Evolutionary conservation across 2,888 invertebrate species (phyloP), one percentile per base, ranked within the genome.

Genomic region (Sialis lutaria): DNA sequence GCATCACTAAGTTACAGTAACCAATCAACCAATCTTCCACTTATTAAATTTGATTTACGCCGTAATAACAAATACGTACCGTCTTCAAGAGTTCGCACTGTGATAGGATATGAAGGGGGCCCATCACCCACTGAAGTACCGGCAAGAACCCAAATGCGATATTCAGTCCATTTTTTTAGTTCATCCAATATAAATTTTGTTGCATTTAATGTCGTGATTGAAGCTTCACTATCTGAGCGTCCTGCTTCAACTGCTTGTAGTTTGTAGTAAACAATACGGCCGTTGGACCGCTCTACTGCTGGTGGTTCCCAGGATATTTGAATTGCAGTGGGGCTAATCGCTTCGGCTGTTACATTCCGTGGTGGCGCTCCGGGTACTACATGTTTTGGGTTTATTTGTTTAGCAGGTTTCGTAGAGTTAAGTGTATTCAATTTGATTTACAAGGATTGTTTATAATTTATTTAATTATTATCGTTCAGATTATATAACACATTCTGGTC

Each of bases 81-180:
- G 82, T 93, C 95, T 84, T 96, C 96, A 65, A 89, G 88, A 56
- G 96, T 96, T 74, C 85, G 84, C 60, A 92, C 84, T 60, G 82
- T 79, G 73, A 93, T 83, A 53, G 91, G 90, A 68, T 83, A 84
- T 57, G 92, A 92, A 60, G 83, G 79, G 53, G 88, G 96, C 53
- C 97, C 96, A 69, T 93, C 92, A 62, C 97, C 97, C 56, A 95
- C 90, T 60, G 82, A 83, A 58, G 96, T 97, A 61, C 92, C 92
- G 54, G 96, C 96, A 57, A 91, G 74, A 60, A 96, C 88, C 91
- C 92, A 92, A 61, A 97, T 83, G 67, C 90, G 82, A 75, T 97
- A 97, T 67, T 89, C 84, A 50, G 93, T 93, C 91, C 91, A 96
- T 53, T 87, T 83, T 64, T 85, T 83, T 61, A 96, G 78, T 67